Evolutionary conservation across 2,888 invertebrate species (phyloP).

Genomic region (Blomia tropicalis): DNA sequence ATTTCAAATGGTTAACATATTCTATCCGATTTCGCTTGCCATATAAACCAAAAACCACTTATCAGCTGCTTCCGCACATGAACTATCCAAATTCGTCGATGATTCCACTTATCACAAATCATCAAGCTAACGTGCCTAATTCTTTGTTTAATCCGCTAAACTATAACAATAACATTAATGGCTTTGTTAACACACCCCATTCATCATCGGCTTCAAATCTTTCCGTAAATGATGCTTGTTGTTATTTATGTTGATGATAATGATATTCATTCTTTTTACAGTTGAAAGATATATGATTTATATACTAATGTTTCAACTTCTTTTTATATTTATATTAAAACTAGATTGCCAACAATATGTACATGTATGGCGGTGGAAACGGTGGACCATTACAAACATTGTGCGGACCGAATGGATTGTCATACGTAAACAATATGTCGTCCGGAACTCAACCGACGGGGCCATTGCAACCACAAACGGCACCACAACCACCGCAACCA

Average conservation of each 20-base stretch:
- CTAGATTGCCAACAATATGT: conserved; percentile 3
- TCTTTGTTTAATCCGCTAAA: conserved; percentile 4
- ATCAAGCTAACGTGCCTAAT: conserved; percentile 12
- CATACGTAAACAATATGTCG: background rate
- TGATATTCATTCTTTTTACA: too few species aligned
- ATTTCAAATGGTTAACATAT: too few species aligned
- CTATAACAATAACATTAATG: background rate
- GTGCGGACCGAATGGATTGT: conserved; percentile 10
- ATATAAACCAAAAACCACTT: background rate
- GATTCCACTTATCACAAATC: conserved; percentile 1
- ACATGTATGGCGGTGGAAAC: too few species aligned
- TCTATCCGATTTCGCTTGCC: too few species aligned
- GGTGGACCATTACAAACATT: background rate
- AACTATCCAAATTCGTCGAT: conserved; percentile 4
- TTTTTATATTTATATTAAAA: background rate
- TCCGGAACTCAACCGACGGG: background rate
- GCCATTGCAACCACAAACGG: background rate
- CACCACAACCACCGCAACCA: background rate
- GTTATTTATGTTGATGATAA: too few species aligned
- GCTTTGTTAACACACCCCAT: background rate
- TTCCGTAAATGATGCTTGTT: background rate
- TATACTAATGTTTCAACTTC: too few species aligned
- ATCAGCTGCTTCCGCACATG: background rate
- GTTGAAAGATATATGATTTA: too few species aligned
- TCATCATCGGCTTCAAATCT: background rate